Evolutionary conservation across 1,140 invertebrate species (phyloP), one percentile per base, ranked within the genome.

Genomic region (Tetraneura akinire): DNA sequence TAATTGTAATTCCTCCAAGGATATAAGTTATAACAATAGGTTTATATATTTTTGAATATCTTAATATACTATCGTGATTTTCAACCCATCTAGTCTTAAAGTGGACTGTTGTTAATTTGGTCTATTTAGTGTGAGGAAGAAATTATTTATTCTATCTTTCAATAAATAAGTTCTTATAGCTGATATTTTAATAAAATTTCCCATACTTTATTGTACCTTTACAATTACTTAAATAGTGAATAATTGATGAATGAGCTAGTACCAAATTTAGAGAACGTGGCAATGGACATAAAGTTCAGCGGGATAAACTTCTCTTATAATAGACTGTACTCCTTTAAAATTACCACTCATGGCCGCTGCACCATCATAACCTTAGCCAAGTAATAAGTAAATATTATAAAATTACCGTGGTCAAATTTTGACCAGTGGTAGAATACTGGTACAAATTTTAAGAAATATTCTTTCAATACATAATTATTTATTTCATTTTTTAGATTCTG

Each of bases 181-280:
- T 2, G 3, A 26, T 21, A n/a, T 57, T 57, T n/a, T 57, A 21
- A 57, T 23, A 57, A 21, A 57, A 57, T 57, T 57, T 26, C 53
- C n/a, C 53, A 23, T n/a, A n/a, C 14, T 57, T 57, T 57, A 57
- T 49, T 49, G 13, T 11, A 13, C 47, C 47, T n/a, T n/a, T 49
- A 49, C 47, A 49, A 49, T 49, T 49, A 57, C 53, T 16, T 10
- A 57, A 3, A 57, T 57, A n/a, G 53, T 26, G 53, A 21, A 9
- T 57, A 14, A 21, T 57, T 57, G 53, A 57, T 57, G 53, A 57
- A 57, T 57, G 53, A 57, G 53, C 53, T 21, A 83, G 45, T 32
- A 70, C 83, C 76, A 83, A 82, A 80, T 83, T 86, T 80, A 86
- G 82, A 82, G 53, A 83, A 83, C 83, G 84, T 80, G 82, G 82